phyloP scores from a whole-genome alignment of 2,113 vertebrate genomes.

The Crotalus viridis region DNA sequence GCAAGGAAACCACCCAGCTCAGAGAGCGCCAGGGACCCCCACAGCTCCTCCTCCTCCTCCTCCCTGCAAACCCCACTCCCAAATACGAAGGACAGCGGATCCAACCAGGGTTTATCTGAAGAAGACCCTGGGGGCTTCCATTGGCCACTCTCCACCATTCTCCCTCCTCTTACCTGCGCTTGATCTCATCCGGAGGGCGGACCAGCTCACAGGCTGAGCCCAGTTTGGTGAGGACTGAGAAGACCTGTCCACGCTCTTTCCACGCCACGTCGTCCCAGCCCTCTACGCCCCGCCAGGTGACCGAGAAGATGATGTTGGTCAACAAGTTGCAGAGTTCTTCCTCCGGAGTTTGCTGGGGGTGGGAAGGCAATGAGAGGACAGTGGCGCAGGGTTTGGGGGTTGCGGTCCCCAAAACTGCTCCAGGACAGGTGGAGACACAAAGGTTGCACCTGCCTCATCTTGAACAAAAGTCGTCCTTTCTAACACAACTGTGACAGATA shows the following conservation, averaged over 20 bases:
- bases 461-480: background rate
- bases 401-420: background rate
- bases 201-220: slow-evolving; percentile 89
- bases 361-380: background rate
- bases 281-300: slow-evolving; percentile 87
- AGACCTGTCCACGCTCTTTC: slow-evolving; percentile 93
- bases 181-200: slow-evolving; percentile 89
- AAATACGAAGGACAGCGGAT: background rate
- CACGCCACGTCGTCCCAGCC: slow-evolving; percentile 82
- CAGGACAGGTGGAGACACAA: background rate
- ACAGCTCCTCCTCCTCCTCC: too few species aligned
- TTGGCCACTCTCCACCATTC: fast-evolving
- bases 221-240: slow-evolving; percentile 95
- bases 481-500: too few species aligned
- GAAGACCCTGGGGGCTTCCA: background rate
- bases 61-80: too few species aligned
- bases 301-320: slow-evolving; percentile 91
- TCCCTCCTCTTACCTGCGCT: slow-evolving; percentile 79
- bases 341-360: slow-evolving; percentile 82
- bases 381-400: background rate
- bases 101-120: background rate
- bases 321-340: slow-evolving; percentile 97
- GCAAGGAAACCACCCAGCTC: too few species aligned
- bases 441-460: background rate
- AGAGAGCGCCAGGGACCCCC: too few species aligned